phyloP scores from a whole-genome alignment of 2,113 vertebrate species.

The Xiphias gladius region DNA sequence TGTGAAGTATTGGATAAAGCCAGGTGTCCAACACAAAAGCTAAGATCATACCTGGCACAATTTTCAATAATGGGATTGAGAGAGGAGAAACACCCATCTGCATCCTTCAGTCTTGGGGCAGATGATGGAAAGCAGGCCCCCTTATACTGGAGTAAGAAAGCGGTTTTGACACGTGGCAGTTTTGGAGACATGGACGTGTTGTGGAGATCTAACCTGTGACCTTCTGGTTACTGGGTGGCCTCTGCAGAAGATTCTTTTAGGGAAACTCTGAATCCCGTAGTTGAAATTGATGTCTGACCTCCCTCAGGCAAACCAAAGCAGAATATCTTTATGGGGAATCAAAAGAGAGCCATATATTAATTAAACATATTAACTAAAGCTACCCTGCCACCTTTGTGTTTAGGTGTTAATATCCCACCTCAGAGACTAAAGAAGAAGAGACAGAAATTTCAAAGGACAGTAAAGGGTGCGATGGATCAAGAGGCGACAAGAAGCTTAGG shows the following conservation, averaged over 20 bases:
- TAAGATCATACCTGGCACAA: slow-evolving; percentile 68
- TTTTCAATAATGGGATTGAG: slow-evolving; percentile 14
- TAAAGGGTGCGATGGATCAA: background rate
- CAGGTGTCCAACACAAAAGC: slow-evolving; percentile 42
- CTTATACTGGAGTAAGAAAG: background rate
- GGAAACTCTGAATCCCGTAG: background rate
- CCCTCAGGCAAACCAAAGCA: background rate
- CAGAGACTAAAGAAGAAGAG: slow-evolving; percentile 5
- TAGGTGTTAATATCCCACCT: background rate
- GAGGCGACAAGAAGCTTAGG: background rate
- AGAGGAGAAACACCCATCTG: slow-evolving; percentile 1
- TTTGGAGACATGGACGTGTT: background rate
- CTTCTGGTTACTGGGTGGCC: slow-evolving; percentile 6
- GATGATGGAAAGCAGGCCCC: slow-evolving; percentile 42
- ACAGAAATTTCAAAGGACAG: background rate
- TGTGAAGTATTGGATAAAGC: slow-evolving; percentile 30
- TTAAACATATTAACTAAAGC: slow-evolving; percentile 19
- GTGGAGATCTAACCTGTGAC: slow-evolving; percentile 34
- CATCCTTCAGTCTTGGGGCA: slow-evolving; percentile 24
- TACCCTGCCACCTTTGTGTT: background rate
- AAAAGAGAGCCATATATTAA: background rate
- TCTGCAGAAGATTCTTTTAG: background rate
- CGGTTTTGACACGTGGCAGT: slow-evolving; percentile 41
- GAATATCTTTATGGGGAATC: background rate
- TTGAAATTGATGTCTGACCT: background rate